A percentile compares a stretch with the other conserved stretches of the same genome.
phyloP scores from a whole-genome alignment of 2,888 invertebrate species.

The Harpagoxenus sublaevis region DNA sequence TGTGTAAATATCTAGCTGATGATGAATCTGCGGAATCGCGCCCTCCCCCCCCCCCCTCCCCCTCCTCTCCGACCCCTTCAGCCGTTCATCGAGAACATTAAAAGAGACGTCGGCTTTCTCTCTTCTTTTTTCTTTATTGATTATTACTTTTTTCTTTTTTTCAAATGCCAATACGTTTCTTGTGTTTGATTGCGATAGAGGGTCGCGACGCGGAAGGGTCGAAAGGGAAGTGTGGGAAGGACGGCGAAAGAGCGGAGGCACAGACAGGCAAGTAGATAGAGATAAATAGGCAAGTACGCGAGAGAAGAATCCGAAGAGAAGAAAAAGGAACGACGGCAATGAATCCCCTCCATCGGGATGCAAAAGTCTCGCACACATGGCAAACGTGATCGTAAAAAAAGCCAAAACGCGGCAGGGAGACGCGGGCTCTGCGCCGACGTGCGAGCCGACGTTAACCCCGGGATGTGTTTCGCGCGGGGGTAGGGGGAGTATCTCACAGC shows the following conservation, averaged over 20 bases:
- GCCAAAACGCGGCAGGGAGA: slow-evolving; percentile 10
- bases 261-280: slow-evolving; percentile 33
- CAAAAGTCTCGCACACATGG: neutral
- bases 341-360: neutral
- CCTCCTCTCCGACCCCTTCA: slow-evolving; percentile 67
- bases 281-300: slow-evolving; percentile 32
- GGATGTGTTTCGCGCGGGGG: neutral
- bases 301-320: slow-evolving; percentile 37
- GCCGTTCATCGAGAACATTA: slow-evolving; percentile 41
- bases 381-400: slow-evolving; percentile 33
- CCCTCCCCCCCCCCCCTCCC: slow-evolving; percentile 53
- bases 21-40: slow-evolving; percentile 72
- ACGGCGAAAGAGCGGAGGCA: slow-evolving; percentile 31
- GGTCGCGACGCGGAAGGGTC: slow-evolving; percentile 52
- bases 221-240: slow-evolving; percentile 37
- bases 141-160: neutral
- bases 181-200: neutral
- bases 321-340: slow-evolving; percentile 19
- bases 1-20: slow-evolving; percentile 74
- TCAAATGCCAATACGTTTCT: neutral
- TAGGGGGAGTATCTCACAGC: neutral
- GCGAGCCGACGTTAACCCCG: neutral
- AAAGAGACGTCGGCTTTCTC: slow-evolving; percentile 2
- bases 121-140: neutral
- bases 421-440: slow-evolving; percentile 3